Conservation (phyloP, 92 coral and sea anemone genomes). For the Metridium senile region DNA sequence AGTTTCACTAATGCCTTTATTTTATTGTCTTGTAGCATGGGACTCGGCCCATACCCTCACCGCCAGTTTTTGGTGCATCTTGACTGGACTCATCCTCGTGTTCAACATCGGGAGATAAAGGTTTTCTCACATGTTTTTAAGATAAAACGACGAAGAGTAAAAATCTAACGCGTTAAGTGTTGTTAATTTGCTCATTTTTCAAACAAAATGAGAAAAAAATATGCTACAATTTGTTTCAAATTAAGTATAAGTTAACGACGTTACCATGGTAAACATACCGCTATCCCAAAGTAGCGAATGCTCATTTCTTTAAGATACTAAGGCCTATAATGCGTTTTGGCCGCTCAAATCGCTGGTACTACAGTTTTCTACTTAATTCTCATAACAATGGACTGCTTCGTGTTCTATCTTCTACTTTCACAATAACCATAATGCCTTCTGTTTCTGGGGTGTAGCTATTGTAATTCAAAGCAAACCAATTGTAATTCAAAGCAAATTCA, state of each 20-base stretch:
- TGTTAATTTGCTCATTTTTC: background rate
- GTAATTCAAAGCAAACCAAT: too few relatives aligned
- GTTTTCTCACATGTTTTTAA: background rate
- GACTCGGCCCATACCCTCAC: constrained; percentile 47
- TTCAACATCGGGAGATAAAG: constrained; percentile 1
- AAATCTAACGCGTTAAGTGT: too few relatives aligned
- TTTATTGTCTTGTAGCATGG: constrained; percentile 25
- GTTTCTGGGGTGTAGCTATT: too few relatives aligned
- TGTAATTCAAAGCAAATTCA: too few relatives aligned
- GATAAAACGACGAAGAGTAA: too few relatives aligned
- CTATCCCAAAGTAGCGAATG: background rate
- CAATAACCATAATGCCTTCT: too few relatives aligned
- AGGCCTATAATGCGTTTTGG: too few relatives aligned
- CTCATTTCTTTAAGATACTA: too few relatives aligned
- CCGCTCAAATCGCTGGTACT: background rate
- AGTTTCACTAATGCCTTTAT: too few relatives aligned
- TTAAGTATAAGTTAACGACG: background rate
- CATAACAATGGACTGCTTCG: background rate
- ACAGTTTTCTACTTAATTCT: background rate
- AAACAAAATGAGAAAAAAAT: background rate
- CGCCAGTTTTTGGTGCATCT: constrained; percentile 41
- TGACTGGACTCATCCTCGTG: constrained; percentile 13
- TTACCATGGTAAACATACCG: constrained; percentile 5
- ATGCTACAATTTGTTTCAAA: background rate
- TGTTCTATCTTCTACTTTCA: too few relatives aligned